Evolutionary conservation across 1,140 invertebrate species (phyloP).

Genomic region (Caligus rogercresseyi): DNA sequence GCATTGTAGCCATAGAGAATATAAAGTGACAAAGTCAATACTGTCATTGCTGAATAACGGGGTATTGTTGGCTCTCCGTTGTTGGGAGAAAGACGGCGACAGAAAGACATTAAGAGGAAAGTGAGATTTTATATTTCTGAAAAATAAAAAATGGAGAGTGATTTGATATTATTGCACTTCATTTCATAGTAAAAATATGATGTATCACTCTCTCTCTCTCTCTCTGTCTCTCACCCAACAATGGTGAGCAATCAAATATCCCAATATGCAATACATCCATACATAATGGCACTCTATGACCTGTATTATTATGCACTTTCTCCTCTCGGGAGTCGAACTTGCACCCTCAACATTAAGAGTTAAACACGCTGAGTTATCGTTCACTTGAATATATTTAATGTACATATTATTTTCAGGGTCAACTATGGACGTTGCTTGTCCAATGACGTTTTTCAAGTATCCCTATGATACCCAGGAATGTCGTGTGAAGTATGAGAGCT

Average conservation of each 20-base stretch:
- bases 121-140: neutral
- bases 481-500: constrained; percentile 21
- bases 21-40: too few relatives aligned
- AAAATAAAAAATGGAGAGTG: too few relatives aligned
- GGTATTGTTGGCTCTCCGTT: too few relatives aligned
- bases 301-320: neutral
- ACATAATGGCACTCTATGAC: neutral
- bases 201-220: too few relatives aligned
- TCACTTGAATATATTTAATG: too few relatives aligned
- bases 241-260: neutral
- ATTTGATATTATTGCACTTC: too few relatives aligned
- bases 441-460: constrained; percentile 22
- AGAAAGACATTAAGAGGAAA: neutral
- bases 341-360: too few relatives aligned
- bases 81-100: neutral
- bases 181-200: too few relatives aligned
- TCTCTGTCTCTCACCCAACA: neutral
- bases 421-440: constrained; percentile 22
- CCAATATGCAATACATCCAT: neutral
- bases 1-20: too few relatives aligned
- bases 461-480: constrained; percentile 22
- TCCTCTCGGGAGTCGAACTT: too few relatives aligned
- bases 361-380: too few relatives aligned
- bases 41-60: too few relatives aligned
- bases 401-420: constrained; percentile 15